Percentiles rank a stretch among this genome's conserved stretches.
phyloP scores from a whole-genome alignment of 2,113 vertebrate species.

The Cheirogaleus medius region DNA sequence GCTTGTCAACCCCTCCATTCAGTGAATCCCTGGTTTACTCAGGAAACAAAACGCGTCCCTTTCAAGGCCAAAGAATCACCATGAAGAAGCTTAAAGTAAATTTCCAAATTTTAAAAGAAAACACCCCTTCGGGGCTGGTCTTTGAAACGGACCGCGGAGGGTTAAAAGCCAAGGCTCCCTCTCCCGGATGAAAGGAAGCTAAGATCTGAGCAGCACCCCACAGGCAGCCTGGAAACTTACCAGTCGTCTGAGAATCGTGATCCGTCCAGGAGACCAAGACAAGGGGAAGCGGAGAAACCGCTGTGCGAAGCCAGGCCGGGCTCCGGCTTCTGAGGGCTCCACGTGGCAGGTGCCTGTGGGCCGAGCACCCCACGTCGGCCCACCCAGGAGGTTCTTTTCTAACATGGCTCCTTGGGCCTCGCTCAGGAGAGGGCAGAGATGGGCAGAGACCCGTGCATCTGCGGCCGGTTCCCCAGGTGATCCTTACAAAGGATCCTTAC shows the following conservation, averaged over 20 bases:
- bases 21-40: not conserved
- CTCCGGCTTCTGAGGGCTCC: rapidly evolving
- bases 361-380: no score
- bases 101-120: not conserved
- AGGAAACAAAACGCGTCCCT: not conserved
- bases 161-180: not conserved
- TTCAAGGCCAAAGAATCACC: not conserved
- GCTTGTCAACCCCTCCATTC: not conserved
- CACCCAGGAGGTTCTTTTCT: rapidly evolving
- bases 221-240: not conserved
- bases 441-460: no score
- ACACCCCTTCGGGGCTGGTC: not conserved
- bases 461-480: no score
- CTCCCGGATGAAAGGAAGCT: not conserved
- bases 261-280: not conserved
- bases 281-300: not conserved
- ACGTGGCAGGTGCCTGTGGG: rapidly evolving
- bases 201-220: not conserved
- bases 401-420: not conserved
- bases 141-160: not conserved
- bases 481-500: no score
- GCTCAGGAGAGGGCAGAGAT: not conserved
- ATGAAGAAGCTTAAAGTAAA: not conserved
- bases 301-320: no score
- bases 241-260: not conserved